Conservation (phyloP, 2,888 invertebrate species). For the Spatulosminthurus flaviceps region DNA sequence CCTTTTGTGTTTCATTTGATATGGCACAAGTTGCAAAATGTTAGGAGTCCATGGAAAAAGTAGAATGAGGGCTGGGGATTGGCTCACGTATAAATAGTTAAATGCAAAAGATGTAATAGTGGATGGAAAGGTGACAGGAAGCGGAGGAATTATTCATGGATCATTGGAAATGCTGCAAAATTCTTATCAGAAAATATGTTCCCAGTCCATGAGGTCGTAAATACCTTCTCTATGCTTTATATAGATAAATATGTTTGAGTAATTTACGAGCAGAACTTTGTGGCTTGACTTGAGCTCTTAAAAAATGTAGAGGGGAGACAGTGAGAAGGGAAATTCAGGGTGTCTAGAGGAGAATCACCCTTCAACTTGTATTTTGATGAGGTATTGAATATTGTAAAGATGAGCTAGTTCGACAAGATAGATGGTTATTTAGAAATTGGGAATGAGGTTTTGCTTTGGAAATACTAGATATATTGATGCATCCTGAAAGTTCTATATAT, state of each 20-base stretch:
- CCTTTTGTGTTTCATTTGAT: background rate
- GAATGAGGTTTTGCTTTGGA: slow-evolving; percentile 6
- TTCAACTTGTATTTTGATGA: background rate
- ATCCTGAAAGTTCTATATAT: slow-evolving; percentile 23
- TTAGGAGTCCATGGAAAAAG: background rate
- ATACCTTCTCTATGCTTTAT: too few species aligned
- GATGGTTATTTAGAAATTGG: slow-evolving; percentile 23
- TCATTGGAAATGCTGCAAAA: slow-evolving; percentile 21
- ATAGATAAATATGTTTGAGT: background rate
- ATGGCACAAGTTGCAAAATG: background rate
- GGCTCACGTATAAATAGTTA: background rate
- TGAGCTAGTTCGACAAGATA: slow-evolving; percentile 24
- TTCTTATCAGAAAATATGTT: background rate
- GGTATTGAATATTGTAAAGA: slow-evolving; percentile 24
- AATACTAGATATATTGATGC: slow-evolving; percentile 27
- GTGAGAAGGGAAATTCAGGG: background rate
- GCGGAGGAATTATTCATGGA: slow-evolving; percentile 43
- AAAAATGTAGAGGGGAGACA: background rate
- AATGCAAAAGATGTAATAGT: too few species aligned
- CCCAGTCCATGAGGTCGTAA: background rate
- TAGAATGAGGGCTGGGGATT: background rate
- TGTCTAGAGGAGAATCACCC: background rate
- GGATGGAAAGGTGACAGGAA: slow-evolving; percentile 40
- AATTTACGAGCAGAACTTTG: slow-evolving; percentile 12
- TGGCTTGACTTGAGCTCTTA: background rate